phyloP scores from a whole-genome alignment of 2,797 vertebrate genomes.

The Channa striata region DNA sequence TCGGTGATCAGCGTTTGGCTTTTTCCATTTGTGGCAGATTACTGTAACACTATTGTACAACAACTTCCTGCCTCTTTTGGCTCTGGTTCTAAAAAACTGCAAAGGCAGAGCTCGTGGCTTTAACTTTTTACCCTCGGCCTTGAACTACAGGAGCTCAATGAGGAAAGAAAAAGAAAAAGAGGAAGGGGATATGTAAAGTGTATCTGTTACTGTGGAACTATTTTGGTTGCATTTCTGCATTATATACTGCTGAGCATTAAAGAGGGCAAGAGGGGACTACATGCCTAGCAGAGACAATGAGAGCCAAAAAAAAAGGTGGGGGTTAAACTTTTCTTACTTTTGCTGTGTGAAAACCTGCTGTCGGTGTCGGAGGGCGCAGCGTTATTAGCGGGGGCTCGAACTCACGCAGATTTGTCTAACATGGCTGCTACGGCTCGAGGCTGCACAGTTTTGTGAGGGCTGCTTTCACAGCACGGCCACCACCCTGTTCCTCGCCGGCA shows the following conservation, averaged over 20 bases:
- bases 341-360: conserved; percentile 63
- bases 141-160: conserved; percentile 67
- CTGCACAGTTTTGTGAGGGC: conserved; percentile 59
- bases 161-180: conserved; percentile 69
- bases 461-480: conserved; percentile 65
- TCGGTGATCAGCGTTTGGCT: conserved; percentile 84
- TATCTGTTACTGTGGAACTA: conserved; percentile 71
- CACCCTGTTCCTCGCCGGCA: conserved; percentile 58
- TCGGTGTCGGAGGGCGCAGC: conserved; percentile 41
- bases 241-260: conserved; percentile 62
- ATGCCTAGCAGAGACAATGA: conserved; percentile 71
- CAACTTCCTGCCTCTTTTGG: conserved; percentile 86
- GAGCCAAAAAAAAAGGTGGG: conserved; percentile 77
- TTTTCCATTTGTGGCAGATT: conserved; percentile 88
- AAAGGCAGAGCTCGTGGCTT: conserved; percentile 74
- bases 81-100: conserved; percentile 75
- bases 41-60: conserved; percentile 90
- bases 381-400: conserved; percentile 39
- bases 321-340: conserved; percentile 74
- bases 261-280: conserved; percentile 63
- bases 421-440: conserved; percentile 69
- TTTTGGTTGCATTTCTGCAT: conserved; percentile 65
- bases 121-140: conserved; percentile 70
- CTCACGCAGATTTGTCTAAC: conserved; percentile 60
- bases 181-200: conserved; percentile 71